phyloP scores from a whole-genome alignment of 2,888 invertebrate genomes.

The Clunio marinus region DNA sequence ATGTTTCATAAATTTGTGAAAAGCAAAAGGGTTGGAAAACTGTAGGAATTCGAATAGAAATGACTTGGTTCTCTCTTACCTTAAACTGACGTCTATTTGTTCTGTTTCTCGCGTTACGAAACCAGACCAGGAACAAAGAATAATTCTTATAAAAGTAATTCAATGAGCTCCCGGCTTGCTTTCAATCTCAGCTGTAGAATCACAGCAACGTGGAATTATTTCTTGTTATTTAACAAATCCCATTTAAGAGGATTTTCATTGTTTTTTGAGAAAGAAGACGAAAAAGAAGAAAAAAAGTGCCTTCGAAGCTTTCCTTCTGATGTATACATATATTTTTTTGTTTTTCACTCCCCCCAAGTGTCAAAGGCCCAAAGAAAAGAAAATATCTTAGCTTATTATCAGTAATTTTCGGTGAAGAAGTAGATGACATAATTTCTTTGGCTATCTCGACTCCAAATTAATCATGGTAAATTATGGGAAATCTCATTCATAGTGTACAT shows the following conservation, averaged over 20 bases:
- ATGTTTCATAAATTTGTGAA: neutral
- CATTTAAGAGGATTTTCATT: conserved; percentile 22
- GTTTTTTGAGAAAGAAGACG: neutral
- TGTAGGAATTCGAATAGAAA: too few relatives aligned
- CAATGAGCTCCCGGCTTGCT: too few relatives aligned
- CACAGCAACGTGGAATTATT: neutral
- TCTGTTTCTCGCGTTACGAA: neutral
- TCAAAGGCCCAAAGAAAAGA: neutral
- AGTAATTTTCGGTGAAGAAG: neutral
- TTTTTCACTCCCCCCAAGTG: neutral
- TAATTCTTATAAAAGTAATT: too few relatives aligned
- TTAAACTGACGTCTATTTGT: neutral
- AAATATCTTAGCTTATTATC: neutral
- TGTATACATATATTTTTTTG: neutral
- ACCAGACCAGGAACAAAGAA: too few relatives aligned
- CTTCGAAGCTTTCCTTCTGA: neutral
- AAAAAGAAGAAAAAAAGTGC: neutral
- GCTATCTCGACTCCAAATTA: conserved; percentile 5
- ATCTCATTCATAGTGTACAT: neutral
- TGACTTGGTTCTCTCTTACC: too few relatives aligned
- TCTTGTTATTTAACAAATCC: conserved; percentile 1
- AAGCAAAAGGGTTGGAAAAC: neutral
- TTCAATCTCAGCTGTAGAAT: too few relatives aligned
- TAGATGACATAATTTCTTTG: conserved; percentile 1
- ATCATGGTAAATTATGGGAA: neutral